Evolutionary conservation across 64 coral and sea anemone genomes (phyloP).

Genomic region (Actinia tenebrosa): DNA sequence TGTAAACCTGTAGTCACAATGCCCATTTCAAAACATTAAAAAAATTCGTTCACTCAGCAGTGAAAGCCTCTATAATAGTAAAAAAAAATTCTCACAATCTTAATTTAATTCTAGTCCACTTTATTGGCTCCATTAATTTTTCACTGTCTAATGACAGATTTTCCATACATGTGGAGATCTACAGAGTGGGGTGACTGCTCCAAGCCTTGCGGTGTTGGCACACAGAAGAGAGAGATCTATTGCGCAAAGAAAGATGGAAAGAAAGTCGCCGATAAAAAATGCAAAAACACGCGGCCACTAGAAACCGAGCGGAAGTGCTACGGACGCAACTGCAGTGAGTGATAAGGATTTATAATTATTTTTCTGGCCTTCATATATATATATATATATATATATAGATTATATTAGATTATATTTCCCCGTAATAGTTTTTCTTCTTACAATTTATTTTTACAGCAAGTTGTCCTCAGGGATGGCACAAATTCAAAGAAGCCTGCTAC

Average conservation of each 20-base stretch:
- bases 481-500: conserved; percentile 70
- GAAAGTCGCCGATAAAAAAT: conserved; percentile 26
- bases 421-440: neutral
- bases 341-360: neutral
- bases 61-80: too few species aligned
- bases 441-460: conserved; percentile 21
- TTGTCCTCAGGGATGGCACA: conserved; percentile 67
- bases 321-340: conserved; percentile 75
- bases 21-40: too few species aligned
- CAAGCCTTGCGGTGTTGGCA: conserved; percentile 58
- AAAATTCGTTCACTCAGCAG: too few species aligned
- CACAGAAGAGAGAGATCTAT: conserved; percentile 49
- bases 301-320: conserved; percentile 49
- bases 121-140: neutral
- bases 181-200: conserved; percentile 69
- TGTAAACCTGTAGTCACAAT: too few species aligned
- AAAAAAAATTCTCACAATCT: too few species aligned
- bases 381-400: too few species aligned
- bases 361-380: too few species aligned
- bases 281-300: conserved; percentile 43
- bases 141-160: conserved; percentile 39
- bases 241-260: conserved; percentile 62
- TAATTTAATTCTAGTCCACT: too few species aligned
- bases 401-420: too few species aligned
- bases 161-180: conserved; percentile 80